Conservation (phyloP, 1,140 invertebrate genomes). For the Hyles vespertilio region DNA sequence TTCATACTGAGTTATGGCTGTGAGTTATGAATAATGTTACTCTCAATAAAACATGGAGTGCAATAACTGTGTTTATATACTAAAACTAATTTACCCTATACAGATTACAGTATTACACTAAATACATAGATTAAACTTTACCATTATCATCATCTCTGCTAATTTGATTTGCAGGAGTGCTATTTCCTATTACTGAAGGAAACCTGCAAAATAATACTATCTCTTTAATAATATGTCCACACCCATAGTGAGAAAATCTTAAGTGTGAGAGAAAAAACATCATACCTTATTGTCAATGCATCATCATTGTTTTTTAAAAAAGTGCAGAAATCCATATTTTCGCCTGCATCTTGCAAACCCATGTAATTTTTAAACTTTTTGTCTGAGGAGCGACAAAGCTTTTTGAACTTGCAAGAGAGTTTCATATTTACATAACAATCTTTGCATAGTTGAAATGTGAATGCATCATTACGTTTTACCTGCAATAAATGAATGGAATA, state of each 20-base stretch:
- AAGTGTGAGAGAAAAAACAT: no score
- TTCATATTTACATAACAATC: constrained; percentile 56
- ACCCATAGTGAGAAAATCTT: no score
- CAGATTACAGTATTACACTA: no score
- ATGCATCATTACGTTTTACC: constrained; percentile 57
- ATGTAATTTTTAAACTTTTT: constrained; percentile 48
- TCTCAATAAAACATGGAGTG: no score
- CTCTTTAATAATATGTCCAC: no score
- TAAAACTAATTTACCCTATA: no score
- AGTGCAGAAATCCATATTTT: constrained; percentile 39
- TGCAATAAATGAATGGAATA: constrained; percentile 21
- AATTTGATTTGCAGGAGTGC: constrained; percentile 41
- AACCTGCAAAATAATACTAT: constrained; percentile 34
- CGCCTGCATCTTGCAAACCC: constrained; percentile 38
- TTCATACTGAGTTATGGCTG: no score
- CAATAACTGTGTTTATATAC: no score
- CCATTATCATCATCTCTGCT: constrained; percentile 59
- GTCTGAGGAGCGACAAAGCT: constrained; percentile 49
- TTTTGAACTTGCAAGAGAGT: constrained; percentile 55
- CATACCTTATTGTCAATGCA: constrained; percentile 40
- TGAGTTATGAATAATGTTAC: no score
- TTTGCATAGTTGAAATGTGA: constrained; percentile 60
- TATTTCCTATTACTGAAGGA: constrained; percentile 38
- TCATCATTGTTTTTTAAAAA: constrained; percentile 57
- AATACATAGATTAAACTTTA: constrained; percentile 17